Evolutionary conservation across 2,888 invertebrate species (phyloP), one percentile per base, ranked within the genome.

Genomic region (Geotrupes spiniger): DNA sequence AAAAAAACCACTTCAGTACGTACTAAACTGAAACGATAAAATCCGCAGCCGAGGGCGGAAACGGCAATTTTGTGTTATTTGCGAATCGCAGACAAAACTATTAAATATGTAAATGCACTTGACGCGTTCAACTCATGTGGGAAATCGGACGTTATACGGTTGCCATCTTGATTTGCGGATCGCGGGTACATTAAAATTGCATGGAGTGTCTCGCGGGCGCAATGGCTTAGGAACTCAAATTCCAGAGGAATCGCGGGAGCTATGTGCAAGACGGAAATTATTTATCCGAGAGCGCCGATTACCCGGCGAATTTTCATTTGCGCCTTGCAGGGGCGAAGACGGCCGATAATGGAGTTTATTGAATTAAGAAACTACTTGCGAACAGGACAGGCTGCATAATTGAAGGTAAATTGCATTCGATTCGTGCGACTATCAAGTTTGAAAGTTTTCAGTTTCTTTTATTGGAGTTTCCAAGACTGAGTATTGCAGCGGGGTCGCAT

Each of bases 91-190:
- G 8, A 42, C 48, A 42, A 45, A 49, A 49, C 45, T 41, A 49
- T 49, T 49, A 49, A 49, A 49, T 49, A 49, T 49, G 49, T 43
- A 49, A 45, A 49, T 45, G 45, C 36, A 49, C 41, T 42, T 49
- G 49, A 49, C 48, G n/a, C n/a, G 52, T 45, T 51, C 39, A 41
- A 42, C 41, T 51, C 56, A 48, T 48, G 51, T 45, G 53, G 49
- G 50, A 56, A 54, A 56, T 52, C 52, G 53, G 46, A 51, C 49
- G 38, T 44, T 27, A 21, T 21, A 44, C 44, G 9, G 44, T 21
- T 38, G 43, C 51, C 46, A 46, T 51, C 53, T 48, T 51, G 53
- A 51, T 53, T 53, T 53, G 53, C 43, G 51, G 53, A 36, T 45
- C 45, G 48, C 45, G 39, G 42, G 46, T 45, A 39, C 41, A 40